Conservation (phyloP, 2,888 invertebrate species). For the Lordiphosa fenestrarum region DNA sequence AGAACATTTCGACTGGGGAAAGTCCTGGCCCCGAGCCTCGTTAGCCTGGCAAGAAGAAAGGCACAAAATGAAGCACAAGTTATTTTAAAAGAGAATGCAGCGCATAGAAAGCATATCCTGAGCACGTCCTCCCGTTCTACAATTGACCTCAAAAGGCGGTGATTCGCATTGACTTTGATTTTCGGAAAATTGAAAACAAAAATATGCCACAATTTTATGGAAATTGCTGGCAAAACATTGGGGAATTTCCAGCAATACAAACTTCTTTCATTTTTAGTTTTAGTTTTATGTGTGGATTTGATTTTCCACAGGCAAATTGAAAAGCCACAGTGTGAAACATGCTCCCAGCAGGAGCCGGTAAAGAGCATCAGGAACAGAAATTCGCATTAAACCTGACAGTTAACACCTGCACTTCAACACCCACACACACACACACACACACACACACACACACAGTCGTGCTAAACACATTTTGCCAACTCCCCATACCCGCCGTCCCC, state of each 20-base stretch:
- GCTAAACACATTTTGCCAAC: constrained; percentile 37
- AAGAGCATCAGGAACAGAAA: constrained; percentile 14
- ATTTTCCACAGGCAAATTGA: constrained; percentile 5
- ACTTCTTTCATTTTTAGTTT: background rate
- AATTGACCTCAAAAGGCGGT: constrained; percentile 71
- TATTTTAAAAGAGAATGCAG: constrained; percentile 10
- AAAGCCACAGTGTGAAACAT: constrained; percentile 11
- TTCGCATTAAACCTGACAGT: constrained; percentile 31
- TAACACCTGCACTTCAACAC: constrained; percentile 45
- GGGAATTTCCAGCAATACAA: constrained; percentile 10
- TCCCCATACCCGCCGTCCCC: constrained; percentile 3
- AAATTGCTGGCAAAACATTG: constrained; percentile 28
- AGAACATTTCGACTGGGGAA: constrained; percentile 44
- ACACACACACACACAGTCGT: constrained; percentile 11
- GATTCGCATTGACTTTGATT: constrained; percentile 66
- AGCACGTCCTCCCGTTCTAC: constrained; percentile 40
- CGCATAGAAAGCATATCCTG: constrained; percentile 32
- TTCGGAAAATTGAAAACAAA: constrained; percentile 58
- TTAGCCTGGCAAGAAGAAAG: constrained; percentile 41
- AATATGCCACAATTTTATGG: constrained; percentile 20
- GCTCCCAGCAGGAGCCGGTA: constrained; percentile 10
- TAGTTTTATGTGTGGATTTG: constrained; percentile 2
- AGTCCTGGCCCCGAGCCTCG: constrained; percentile 46
- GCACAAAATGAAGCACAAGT: constrained; percentile 30
- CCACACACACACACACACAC: constrained; percentile 22